These are phyloP conservation scores for Laodelphax striatellus DNA, from an alignment of 1,140 invertebrate species.

Conservation along the genomic window DNA sequence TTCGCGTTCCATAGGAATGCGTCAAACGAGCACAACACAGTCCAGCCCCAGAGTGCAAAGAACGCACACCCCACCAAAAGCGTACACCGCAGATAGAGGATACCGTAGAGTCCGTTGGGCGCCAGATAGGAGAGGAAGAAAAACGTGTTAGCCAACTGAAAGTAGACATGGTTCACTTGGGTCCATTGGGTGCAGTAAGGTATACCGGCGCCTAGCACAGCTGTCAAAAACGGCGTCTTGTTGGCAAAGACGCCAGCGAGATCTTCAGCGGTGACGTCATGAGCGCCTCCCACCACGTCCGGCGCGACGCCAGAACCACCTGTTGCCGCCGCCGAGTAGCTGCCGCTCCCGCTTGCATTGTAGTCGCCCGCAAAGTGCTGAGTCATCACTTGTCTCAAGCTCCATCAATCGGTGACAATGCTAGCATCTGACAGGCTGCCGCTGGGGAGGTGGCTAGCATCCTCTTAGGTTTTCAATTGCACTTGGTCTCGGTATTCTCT, in stretches of 20 bases:
- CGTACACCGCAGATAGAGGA: conserved; percentile 62
- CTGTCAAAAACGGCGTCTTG: conserved; percentile 9
- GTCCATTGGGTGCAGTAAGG: conserved; percentile 32
- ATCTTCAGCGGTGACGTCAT: conserved; percentile 3
- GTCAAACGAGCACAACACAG: conserved; percentile 71
- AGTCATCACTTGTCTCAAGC: too few species aligned
- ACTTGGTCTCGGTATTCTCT: too few species aligned
- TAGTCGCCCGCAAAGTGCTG: too few species aligned
- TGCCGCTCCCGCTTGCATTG: too few species aligned
- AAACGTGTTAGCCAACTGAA: conserved; percentile 73
- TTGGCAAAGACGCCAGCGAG: conserved; percentile 3
- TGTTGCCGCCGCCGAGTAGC: too few species aligned
- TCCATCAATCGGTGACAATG: too few species aligned
- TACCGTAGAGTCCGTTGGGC: conserved; percentile 62
- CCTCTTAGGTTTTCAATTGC: too few species aligned
- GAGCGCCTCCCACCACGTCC: not conserved
- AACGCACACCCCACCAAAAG: conserved; percentile 66
- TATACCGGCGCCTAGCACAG: conserved; percentile 4
- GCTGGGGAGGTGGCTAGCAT: too few species aligned
- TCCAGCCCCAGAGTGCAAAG: conserved; percentile 69
- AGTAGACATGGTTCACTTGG: conserved; percentile 57
- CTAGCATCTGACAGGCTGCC: too few species aligned
- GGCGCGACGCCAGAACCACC: too few species aligned
- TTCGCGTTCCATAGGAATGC: conserved; percentile 75
- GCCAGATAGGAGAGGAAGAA: conserved; percentile 70